Conservation (phyloP, 2,888 invertebrate genomes). For the Isotomurus palustris region DNA sequence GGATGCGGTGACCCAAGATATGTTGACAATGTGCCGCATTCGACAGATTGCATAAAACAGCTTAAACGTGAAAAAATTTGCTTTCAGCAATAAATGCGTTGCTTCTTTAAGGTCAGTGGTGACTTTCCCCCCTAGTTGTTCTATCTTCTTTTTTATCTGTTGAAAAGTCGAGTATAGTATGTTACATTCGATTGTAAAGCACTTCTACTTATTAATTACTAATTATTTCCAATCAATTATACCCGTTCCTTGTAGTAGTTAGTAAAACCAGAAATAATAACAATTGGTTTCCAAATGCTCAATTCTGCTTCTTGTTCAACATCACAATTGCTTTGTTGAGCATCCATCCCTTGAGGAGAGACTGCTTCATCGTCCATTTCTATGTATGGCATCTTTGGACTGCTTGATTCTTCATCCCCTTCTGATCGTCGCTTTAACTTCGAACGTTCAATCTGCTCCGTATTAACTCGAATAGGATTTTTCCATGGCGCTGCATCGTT, state of each 20-base stretch:
- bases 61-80: constrained; percentile 27
- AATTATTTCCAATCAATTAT: too few relatives aligned
- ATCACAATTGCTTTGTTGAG: neutral
- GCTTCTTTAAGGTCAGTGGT: constrained; percentile 33
- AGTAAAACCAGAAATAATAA: constrained; percentile 31
- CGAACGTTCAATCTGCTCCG: constrained; percentile 77
- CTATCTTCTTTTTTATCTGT: constrained; percentile 17
- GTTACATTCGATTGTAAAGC: neutral
- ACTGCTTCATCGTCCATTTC: constrained; percentile 18
- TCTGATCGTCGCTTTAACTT: constrained; percentile 55
- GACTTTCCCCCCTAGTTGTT: constrained; percentile 33
- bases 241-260: constrained; percentile 25
- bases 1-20: constrained; percentile 34
- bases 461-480: constrained; percentile 82
- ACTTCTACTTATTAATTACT: neutral
- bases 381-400: constrained; percentile 5
- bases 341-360: constrained; percentile 3
- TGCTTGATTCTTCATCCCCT: neutral
- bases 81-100: constrained; percentile 36
- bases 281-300: too few relatives aligned
- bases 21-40: constrained; percentile 34
- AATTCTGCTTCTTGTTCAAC: neutral
- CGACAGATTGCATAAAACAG: constrained; percentile 34
- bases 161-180: neutral
- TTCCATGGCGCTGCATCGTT: constrained; percentile 79